Evolutionary conservation across 1,140 invertebrate genomes (phyloP).

Genomic region (Caenorhabditis tropicalis): DNA sequence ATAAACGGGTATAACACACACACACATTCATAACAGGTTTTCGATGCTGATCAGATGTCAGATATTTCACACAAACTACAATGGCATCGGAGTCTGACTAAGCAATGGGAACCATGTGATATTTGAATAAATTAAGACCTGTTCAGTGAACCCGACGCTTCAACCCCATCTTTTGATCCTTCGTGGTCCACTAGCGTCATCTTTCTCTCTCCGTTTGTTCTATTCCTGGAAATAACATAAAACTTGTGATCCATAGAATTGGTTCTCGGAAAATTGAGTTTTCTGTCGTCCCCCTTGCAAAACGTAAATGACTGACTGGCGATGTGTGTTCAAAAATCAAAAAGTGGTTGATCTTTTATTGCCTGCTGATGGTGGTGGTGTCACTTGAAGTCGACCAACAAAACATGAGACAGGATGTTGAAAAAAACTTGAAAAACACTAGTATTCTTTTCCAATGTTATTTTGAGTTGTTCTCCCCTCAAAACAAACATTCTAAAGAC

Average conservation of each 20-base stretch:
- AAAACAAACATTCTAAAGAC: slow-evolving; percentile 15
- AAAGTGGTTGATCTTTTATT: slow-evolving; percentile 19
- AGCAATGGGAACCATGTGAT: not conserved
- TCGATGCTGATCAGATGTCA: not conserved
- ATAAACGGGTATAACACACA: not conserved
- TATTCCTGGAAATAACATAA: slow-evolving; percentile 5
- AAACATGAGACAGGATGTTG: not conserved
- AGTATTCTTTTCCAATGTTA: not conserved
- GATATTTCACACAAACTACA: slow-evolving; percentile 9
- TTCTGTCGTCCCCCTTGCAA: not conserved
- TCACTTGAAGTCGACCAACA: not conserved
- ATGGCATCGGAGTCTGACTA: not conserved
- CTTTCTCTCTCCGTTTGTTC: slow-evolving; percentile 7
- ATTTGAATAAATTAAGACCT: too few relatives aligned
- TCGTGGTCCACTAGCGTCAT: not conserved
- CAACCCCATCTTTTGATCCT: not conserved
- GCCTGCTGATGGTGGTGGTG: too few relatives aligned
- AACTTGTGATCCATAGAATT: slow-evolving; percentile 9
- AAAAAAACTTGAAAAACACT: not conserved
- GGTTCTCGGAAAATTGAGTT: not conserved
- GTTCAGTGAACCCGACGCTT: too few relatives aligned
- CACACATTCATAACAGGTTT: not conserved
- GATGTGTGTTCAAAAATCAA: slow-evolving; percentile 19
- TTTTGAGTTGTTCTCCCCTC: not conserved
- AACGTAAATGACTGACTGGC: not conserved